Conservation (phyloP, 2,113 vertebrate species). For the Myiozetetes cayanensis region DNA sequence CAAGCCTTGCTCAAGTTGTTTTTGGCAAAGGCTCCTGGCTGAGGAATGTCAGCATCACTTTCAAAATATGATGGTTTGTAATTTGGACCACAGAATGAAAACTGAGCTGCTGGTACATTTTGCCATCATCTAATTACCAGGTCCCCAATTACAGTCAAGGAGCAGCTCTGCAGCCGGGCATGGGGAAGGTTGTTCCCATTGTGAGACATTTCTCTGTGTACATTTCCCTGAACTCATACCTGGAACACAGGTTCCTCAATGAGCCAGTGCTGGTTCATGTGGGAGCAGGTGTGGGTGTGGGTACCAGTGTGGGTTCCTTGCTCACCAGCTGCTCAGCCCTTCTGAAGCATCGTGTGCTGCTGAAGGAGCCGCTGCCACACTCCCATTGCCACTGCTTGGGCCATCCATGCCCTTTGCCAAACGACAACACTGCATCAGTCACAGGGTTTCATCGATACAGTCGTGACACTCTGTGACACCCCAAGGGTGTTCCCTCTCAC, state of each 20-base stretch:
- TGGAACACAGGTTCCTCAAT: neutral
- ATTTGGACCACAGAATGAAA: slow-evolving; percentile 88
- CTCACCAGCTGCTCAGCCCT: neutral
- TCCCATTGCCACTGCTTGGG: neutral
- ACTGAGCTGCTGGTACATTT: slow-evolving; percentile 83
- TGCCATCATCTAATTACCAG: slow-evolving; percentile 84
- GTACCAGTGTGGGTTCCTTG: neutral
- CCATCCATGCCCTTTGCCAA: fast-evolving
- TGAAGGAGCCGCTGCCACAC: fast-evolving
- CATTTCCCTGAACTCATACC: neutral
- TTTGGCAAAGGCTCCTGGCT: slow-evolving; percentile 87
- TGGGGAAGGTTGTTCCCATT: slow-evolving; percentile 73
- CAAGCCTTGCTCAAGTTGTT: slow-evolving; percentile 90
- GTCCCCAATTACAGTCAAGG: slow-evolving; percentile 77
- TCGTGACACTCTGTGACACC: fast-evolving
- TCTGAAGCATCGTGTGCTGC: neutral
- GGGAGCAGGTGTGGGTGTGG: neutral
- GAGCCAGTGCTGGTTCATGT: fast-evolving
- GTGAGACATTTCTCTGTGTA: slow-evolving; percentile 28
- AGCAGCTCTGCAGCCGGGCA: slow-evolving; percentile 65
- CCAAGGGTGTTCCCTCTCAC: fast-evolving
- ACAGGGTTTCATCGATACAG: fast-evolving
- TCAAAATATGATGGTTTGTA: slow-evolving; percentile 92
- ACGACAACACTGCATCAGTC: fast-evolving
- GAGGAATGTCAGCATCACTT: slow-evolving; percentile 97